Base-by-base conservation (phyloP, 2,797 vertebrate species). In the Microchirus variegatus region DNA sequence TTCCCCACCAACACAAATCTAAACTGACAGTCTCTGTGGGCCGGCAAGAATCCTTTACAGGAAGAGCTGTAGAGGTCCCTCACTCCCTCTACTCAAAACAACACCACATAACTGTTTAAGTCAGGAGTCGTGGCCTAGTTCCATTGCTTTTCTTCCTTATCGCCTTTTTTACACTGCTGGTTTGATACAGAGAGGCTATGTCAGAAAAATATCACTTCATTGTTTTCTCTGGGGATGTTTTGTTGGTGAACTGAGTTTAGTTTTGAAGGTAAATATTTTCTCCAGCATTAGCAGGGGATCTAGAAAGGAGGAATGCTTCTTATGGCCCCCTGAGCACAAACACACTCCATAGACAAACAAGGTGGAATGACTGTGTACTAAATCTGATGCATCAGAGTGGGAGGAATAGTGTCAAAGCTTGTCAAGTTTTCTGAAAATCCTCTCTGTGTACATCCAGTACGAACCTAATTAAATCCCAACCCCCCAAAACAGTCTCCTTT, bases 121-220 rank as follows among this genome's bases (percentile, higher is more conserved):
- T 88, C 80, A 74, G 78, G 82, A 87, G 73, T 85, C 87, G 82
- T 86, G 86, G 85, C 87, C 87, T 89, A 88, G 85, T 90, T 90
- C 73, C 70, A 67, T 52, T 76, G 78, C 85, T 71, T 83, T 78
- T 78, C 60, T 76, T 35, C 53, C 69, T 66, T 73, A 9, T 18
- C 13, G 59, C 52, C 58, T 15, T 38, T 12, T 58, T 55, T 57
- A 38, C 52, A 41, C 61, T 60, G 62, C 73, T 74, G 64, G 78
- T 76, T 81, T 88, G 78, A 88, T 85, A 72, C 70, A 67, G 58
- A 57, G 48, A 80, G 71, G 77, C 75, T 58, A 72, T 71, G 83
- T 79, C 74, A 70, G 56, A 68, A 83, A 40, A 73, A 75, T 65
- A 78, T 70, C 58, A 56, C 50, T 75, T 73, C 56, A 40, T 61